Conservation (phyloP, 2,888 invertebrate genomes). For the Drosophila crucigera region DNA sequence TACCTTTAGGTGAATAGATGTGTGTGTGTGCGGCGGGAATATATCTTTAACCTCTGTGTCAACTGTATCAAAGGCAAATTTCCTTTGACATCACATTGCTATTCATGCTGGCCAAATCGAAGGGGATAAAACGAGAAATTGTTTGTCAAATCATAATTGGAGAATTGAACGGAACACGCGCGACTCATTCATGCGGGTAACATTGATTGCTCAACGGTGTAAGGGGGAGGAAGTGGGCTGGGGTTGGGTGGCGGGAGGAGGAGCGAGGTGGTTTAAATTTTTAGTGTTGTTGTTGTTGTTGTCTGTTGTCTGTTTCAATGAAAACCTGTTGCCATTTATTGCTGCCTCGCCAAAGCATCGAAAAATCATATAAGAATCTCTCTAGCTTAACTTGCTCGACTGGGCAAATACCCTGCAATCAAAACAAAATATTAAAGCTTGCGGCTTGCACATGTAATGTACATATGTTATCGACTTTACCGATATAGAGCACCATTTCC, state of each 20-base stretch:
- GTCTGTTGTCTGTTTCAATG: slow-evolving; percentile 31
- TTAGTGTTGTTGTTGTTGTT: slow-evolving; percentile 11
- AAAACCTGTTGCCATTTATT: slow-evolving; percentile 68
- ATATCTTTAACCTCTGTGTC: background rate
- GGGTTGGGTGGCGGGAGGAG: background rate
- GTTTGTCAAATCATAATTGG: slow-evolving; percentile 65
- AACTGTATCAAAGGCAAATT: slow-evolving; percentile 13
- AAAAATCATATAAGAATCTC: slow-evolving; percentile 18
- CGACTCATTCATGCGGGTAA: slow-evolving; percentile 48
- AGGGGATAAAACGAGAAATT: slow-evolving; percentile 70
- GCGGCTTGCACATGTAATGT: background rate
- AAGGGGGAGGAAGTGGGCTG: background rate
- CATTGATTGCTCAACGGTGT: slow-evolving; percentile 33
- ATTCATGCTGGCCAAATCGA: slow-evolving; percentile 36
- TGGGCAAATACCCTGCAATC: slow-evolving; percentile 4
- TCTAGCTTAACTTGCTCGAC: background rate
- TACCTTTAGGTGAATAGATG: background rate
- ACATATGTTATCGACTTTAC: no score
- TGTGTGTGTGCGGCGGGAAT: background rate
- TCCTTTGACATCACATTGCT: slow-evolving; percentile 20
- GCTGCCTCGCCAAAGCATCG: slow-evolving; percentile 55
- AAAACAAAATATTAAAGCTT: no score
- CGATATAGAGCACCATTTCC: no score
- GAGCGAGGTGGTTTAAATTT: background rate
- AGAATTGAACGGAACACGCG: slow-evolving; percentile 70